These are phyloP conservation scores for Limanda limanda DNA, from an alignment of 2,113 vertebrate genomes.

Conservation along the genomic window DNA sequence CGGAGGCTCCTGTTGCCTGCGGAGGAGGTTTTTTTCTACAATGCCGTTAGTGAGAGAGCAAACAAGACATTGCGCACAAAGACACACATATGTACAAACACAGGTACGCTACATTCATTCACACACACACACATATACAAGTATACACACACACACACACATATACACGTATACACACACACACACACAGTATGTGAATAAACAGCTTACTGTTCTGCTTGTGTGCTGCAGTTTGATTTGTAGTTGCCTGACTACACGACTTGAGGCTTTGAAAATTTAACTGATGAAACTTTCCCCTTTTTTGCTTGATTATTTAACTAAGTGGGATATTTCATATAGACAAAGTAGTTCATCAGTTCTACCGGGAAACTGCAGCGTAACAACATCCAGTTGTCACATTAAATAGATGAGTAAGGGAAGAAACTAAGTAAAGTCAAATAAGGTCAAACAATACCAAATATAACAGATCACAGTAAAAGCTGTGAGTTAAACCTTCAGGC, in stretches of 20 bases:
- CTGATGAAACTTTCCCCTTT: no score
- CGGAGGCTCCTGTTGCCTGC: constrained; percentile 75
- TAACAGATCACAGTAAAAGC: no score
- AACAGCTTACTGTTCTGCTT: constrained; percentile 28
- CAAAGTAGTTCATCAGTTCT: no score
- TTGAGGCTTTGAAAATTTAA: not conserved
- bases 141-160: not conserved
- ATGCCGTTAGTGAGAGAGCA: constrained; percentile 72
- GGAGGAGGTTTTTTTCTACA: constrained; percentile 71
- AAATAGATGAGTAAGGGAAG: no score
- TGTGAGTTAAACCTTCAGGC: no score
- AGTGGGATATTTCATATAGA: no score
- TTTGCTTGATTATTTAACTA: no score
- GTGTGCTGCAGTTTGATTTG: constrained; percentile 35
- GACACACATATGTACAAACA: constrained; percentile 35
- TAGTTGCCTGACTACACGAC: constrained; percentile 8
- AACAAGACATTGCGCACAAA: constrained; percentile 71
- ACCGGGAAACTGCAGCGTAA: no score
- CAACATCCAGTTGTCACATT: no score
- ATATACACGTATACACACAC: not conserved
- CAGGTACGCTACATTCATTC: constrained; percentile 29
- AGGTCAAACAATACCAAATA: no score
- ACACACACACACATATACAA: not conserved
- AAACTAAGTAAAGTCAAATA: no score
- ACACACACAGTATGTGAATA: constrained; percentile 20